These are phyloP conservation scores for Sturnira hondurensis DNA, from an alignment of 2,113 vertebrate species.

Conservation along the genomic window DNA sequence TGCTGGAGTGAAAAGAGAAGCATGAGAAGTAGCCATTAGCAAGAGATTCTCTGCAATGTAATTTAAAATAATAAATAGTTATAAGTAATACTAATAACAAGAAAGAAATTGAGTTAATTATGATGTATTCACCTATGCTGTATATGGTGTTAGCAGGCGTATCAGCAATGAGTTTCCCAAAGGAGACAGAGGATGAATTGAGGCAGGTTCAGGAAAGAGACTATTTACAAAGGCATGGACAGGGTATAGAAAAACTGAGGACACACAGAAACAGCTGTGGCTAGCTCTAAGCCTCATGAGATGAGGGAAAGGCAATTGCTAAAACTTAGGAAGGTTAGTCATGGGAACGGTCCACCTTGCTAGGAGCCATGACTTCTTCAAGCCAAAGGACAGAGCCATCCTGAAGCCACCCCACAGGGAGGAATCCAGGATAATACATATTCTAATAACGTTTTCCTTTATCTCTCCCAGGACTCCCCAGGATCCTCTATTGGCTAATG, in stretches of 20 bases:
- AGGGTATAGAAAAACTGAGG: not conserved
- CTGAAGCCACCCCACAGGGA: not conserved
- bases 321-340: not conserved
- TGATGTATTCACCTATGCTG: not conserved
- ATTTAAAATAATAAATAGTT: not conserved
- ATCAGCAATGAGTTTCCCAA: not conserved
- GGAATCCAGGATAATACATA: not conserved
- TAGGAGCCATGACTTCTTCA: not conserved
- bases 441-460: not conserved
- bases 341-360: no score
- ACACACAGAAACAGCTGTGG: not conserved
- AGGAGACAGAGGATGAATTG: not conserved
- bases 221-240: not conserved
- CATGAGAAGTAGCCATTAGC: not conserved
- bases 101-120: not conserved
- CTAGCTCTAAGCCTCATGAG: not conserved
- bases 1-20: not conserved
- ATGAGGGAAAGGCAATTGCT: not conserved
- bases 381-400: not conserved
- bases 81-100: not conserved
- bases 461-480: not conserved
- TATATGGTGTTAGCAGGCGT: not conserved
- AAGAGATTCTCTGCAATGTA: not conserved
- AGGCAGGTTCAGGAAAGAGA: not conserved
- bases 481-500: not conserved